A percentile compares a stretch with the other conserved stretches of the same genome.
Conservation (phyloP, 2,797 vertebrate genomes). For the Psittacula echo region DNA sequence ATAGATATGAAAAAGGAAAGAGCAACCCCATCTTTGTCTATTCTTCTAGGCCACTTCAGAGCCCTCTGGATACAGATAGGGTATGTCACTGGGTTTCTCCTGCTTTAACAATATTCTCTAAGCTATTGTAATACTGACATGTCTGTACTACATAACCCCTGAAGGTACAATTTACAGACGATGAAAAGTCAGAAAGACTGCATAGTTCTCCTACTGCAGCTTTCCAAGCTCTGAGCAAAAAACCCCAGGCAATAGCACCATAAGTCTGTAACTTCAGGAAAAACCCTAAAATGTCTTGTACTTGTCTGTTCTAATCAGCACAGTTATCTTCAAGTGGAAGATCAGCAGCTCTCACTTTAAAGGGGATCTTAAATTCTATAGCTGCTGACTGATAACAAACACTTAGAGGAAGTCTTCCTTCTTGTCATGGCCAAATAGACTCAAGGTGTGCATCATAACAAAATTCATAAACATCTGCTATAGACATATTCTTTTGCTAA, state of each 20-base stretch:
- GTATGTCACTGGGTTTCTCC: neutral
- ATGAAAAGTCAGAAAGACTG: neutral
- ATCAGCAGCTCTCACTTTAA: neutral
- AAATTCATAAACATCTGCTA: neutral
- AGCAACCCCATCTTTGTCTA: neutral
- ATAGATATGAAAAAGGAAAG: neutral
- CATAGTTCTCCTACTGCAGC: neutral
- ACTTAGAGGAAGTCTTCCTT: neutral
- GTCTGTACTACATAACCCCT: neutral
- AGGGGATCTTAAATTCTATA: neutral
- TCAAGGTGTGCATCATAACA: neutral
- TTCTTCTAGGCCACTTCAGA: neutral
- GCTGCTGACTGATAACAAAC: neutral
- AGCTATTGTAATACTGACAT: neutral
- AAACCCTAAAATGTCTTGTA: neutral
- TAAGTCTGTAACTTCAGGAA: neutral
- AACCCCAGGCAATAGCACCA: rapidly evolving
- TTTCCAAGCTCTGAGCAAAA: neutral
- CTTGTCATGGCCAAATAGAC: neutral
- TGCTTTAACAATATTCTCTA: neutral
- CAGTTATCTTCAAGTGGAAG: neutral
- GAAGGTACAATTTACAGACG: neutral
- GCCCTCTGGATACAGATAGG: neutral
- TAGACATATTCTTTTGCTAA: neutral
- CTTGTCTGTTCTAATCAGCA: neutral